A percentile compares a stretch with the other conserved stretches of the same genome.
Conservation (phyloP, 1,140 invertebrate genomes). For the Plectus sambesii region DNA sequence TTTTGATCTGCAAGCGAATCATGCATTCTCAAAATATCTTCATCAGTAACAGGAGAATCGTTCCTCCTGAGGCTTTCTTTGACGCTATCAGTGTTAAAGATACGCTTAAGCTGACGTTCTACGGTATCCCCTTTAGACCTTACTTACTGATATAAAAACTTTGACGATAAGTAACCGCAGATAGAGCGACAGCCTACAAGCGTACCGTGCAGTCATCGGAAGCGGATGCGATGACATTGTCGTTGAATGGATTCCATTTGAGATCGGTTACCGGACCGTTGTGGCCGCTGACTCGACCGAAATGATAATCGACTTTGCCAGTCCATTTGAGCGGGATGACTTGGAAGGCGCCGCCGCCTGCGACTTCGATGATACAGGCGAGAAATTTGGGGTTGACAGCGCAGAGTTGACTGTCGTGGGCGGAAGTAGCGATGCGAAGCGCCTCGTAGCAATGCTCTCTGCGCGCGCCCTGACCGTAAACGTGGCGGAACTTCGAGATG, state of each 20-base stretch:
- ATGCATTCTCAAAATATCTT: too few relatives aligned
- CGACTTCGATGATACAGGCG: conserved; percentile 92
- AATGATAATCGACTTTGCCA: background rate
- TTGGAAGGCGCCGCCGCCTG: conserved; percentile 82
- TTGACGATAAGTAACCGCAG: background rate
- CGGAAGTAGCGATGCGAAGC: conserved; percentile 75
- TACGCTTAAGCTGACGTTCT: too few relatives aligned
- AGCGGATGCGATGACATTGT: conserved; percentile 88
- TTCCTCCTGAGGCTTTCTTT: too few relatives aligned
- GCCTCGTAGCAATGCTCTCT: conserved; percentile 95
- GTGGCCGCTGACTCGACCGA: conserved; percentile 74
- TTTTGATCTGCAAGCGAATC: background rate
- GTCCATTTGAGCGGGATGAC: conserved; percentile 79
- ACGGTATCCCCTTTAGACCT: background rate
- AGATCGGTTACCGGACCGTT: conserved; percentile 93
- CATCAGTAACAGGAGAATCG: too few relatives aligned
- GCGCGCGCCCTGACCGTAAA: conserved; percentile 85
- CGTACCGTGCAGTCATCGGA: conserved; percentile 62
- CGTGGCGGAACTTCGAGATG: conserved; percentile 92
- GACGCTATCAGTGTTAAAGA: background rate
- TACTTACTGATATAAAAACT: background rate
- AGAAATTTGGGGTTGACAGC: conserved; percentile 96
- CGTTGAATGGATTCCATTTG: conserved; percentile 85
- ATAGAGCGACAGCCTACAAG: background rate
- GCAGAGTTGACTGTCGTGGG: conserved; percentile 86